A percentile compares a stretch with the other conserved stretches of the same genome.
These are phyloP conservation scores for Upupa epops DNA, from an alignment of 2,113 vertebrate species.

Conservation along the genomic window DNA sequence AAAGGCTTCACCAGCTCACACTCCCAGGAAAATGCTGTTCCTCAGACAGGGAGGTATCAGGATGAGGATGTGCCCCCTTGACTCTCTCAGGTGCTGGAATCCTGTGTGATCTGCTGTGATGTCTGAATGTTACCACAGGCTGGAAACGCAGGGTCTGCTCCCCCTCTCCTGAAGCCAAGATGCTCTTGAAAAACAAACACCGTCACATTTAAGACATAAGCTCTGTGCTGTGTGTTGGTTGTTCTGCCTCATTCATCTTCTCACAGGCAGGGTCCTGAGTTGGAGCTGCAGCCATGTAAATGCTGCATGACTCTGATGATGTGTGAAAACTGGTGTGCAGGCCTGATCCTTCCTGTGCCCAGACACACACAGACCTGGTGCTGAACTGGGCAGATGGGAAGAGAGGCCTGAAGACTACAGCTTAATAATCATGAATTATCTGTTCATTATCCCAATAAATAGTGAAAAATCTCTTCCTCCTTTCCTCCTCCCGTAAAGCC, in stretches of 20 bases:
- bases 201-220: accelerated
- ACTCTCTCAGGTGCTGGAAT: background rate
- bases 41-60: background rate
- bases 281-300: background rate
- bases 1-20: background rate
- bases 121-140: background rate
- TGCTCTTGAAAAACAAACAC: background rate
- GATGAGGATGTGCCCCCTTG: background rate
- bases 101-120: background rate
- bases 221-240: background rate
- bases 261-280: background rate
- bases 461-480: slow-evolving; percentile 52
- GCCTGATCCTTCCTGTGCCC: background rate
- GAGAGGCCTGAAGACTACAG: slow-evolving; percentile 8
- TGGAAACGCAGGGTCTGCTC: background rate
- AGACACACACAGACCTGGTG: background rate
- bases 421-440: slow-evolving; percentile 59
- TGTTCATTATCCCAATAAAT: slow-evolving; percentile 61
- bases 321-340: background rate
- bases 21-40: accelerated
- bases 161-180: background rate
- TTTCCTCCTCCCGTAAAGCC: slow-evolving; percentile 43
- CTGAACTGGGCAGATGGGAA: background rate
- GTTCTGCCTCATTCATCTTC: background rate
- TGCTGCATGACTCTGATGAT: background rate